Conservation (phyloP, 2,888 invertebrate species). For the Dolichomitus sp. region DNA sequence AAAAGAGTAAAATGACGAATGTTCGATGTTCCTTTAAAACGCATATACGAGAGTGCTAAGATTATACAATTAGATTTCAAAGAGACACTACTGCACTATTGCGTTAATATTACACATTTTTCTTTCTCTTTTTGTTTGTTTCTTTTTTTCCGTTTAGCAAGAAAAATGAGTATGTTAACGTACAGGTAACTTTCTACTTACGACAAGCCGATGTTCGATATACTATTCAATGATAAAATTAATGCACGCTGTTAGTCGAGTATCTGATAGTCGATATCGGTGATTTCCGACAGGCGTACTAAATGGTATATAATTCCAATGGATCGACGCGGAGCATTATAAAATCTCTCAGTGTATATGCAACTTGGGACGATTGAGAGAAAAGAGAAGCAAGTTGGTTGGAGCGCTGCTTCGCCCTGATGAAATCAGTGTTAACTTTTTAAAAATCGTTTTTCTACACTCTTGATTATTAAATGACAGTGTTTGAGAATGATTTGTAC, state of each 20-base stretch:
- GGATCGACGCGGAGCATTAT: constrained; percentile 36
- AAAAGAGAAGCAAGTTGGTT: constrained; percentile 16
- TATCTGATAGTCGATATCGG: constrained; percentile 69
- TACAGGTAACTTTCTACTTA: constrained; percentile 40
- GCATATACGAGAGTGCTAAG: constrained; percentile 61
- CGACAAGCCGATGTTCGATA: constrained; percentile 70
- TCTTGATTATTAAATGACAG: no score
- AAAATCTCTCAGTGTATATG: constrained; percentile 52
- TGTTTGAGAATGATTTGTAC: no score
- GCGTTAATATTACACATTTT: constrained; percentile 4
- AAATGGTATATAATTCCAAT: constrained; percentile 41
- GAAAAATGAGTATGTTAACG: constrained; percentile 18
- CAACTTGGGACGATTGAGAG: constrained; percentile 48
- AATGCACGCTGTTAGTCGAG: constrained; percentile 56
- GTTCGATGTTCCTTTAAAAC: constrained; percentile 80
- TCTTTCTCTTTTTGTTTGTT: not conserved
- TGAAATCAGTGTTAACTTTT: no score
- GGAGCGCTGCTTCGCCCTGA: no score
- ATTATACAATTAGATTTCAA: constrained; percentile 47
- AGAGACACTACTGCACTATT: constrained; percentile 9
- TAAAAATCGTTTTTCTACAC: no score
- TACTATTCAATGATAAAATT: constrained; percentile 33
- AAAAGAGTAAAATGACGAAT: constrained; percentile 25
- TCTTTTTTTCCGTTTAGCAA: constrained; percentile 18
- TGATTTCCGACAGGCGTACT: constrained; percentile 59